Evolutionary conservation across 2,113 vertebrate species (phyloP), one percentile per base, ranked within the genome.

Genomic region (Stegostoma tigrinum): DNA sequence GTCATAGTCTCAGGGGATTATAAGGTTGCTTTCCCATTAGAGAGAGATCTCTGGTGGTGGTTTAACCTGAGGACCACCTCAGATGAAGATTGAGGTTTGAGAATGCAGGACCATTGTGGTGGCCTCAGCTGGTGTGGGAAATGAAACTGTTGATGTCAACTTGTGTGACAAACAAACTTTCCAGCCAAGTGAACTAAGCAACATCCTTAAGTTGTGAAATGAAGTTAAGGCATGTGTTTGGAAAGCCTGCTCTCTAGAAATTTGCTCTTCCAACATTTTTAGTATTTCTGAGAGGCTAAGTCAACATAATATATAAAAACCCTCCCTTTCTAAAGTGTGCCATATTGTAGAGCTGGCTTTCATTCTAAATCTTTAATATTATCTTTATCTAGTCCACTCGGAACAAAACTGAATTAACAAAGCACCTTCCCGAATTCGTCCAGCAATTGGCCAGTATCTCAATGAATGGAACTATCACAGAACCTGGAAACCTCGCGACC

Each of bases 401-500:
- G 12, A 66, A 66, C 61, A 23, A 34, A 67, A 38, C 89, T 10
- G 89, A 93, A 93, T 38, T 93, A 23, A 19, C 34, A 93, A 38
- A 38, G 14, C 10, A 67, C 8, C 34, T 93, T 93, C 30, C 17
- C 34, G 7, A 21, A 0, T 17, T 93, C 6, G 61, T 93, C 21
- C 5, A 0, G 64, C 5, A 66, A 7, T 67, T 93, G 38, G 61
- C 55, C 19, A 93, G 42, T 17, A 23, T 42, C 66, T 8, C 61
- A 23, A 0, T 8, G 3, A 12, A 0, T 1, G 0, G 8, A n/a
- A 0, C 23, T 2, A 6, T n/a, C 2, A 38, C 87, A n/a, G n/a
- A 14, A n/a, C 87, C 87, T 91, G 89, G 89, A 66, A 67, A 67
- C 61, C 89, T 93, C 5, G 0, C 2, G 38, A 19, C 89, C 61